Conservation (phyloP, 2,113 vertebrate genomes). For the Eretmochelys imbricata region DNA sequence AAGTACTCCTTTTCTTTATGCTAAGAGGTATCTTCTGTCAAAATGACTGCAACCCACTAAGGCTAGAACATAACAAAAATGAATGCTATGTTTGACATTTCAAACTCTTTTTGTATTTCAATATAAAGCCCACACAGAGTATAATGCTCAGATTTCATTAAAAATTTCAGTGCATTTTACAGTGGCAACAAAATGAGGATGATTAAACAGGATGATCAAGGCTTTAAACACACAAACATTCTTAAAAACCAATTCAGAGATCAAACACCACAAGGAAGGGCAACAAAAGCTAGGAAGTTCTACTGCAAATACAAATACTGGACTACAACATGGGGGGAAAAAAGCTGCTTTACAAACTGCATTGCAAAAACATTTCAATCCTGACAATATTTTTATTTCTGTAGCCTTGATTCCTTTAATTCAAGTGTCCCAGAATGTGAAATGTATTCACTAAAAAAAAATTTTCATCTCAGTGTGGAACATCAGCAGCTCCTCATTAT, state of each 20-base stretch:
- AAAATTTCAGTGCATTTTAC: background rate
- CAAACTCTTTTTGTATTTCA: background rate
- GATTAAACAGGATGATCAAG: background rate
- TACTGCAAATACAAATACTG: background rate
- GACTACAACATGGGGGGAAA: background rate
- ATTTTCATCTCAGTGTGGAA: background rate
- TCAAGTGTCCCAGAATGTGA: background rate
- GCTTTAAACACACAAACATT: background rate
- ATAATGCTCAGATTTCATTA: background rate
- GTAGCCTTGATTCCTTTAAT: background rate
- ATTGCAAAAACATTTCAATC: background rate
- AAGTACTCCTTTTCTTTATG: too few species aligned
- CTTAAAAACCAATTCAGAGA: background rate
- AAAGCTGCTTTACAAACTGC: background rate
- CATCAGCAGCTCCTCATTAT: background rate
- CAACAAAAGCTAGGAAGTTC: background rate
- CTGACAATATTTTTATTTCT: background rate
- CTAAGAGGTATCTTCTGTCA: background rate
- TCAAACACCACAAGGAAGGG: background rate
- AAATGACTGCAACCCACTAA: background rate
- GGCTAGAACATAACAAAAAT: background rate
- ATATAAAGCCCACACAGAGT: background rate
- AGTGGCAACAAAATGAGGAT: background rate
- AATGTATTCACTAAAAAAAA: background rate
- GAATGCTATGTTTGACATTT: background rate